phyloP scores from a whole-genome alignment of 2,113 vertebrate species.

The Osmerus eperlanus region DNA sequence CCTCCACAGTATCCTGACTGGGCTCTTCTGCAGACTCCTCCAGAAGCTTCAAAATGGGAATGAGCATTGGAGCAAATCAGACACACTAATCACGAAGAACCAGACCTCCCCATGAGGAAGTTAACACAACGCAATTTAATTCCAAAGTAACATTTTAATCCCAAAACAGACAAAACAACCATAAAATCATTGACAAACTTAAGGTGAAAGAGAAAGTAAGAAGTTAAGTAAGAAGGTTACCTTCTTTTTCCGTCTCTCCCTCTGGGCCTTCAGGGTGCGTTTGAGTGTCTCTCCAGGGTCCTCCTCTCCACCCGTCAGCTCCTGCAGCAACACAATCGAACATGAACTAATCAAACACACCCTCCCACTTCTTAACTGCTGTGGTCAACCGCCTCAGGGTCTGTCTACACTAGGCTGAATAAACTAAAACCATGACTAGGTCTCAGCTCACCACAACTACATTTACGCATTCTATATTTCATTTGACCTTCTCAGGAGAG shows the following conservation, averaged over 20 bases:
- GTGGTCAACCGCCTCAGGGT: not conserved
- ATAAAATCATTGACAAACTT: not conserved
- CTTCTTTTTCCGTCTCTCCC: conserved; percentile 64
- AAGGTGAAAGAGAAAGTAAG: not conserved
- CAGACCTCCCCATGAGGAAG: no score
- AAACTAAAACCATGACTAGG: no score
- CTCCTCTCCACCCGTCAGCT: conserved; percentile 53
- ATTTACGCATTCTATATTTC: no score
- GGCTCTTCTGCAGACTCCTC: conserved; percentile 41
- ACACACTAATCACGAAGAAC: not conserved
- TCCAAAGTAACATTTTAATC: no score
- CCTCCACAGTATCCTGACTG: conserved; percentile 37
- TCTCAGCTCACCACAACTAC: no score
- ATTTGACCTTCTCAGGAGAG: no score
- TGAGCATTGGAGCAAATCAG: not conserved
- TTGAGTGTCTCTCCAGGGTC: conserved; percentile 62
- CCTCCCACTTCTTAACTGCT: not conserved
- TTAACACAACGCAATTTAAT: no score
- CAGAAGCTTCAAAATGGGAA: conserved; percentile 49
- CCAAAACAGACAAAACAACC: not conserved
- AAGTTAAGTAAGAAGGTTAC: conserved; percentile 45
- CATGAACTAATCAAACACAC: not conserved
- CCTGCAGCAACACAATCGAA: conserved; percentile 52
- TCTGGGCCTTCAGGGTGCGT: conserved; percentile 52
- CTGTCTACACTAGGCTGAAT: not conserved